These are phyloP conservation scores for Trichosurus vulpecula DNA, from an alignment of 2,797 vertebrate species.

Conservation along the genomic window DNA sequence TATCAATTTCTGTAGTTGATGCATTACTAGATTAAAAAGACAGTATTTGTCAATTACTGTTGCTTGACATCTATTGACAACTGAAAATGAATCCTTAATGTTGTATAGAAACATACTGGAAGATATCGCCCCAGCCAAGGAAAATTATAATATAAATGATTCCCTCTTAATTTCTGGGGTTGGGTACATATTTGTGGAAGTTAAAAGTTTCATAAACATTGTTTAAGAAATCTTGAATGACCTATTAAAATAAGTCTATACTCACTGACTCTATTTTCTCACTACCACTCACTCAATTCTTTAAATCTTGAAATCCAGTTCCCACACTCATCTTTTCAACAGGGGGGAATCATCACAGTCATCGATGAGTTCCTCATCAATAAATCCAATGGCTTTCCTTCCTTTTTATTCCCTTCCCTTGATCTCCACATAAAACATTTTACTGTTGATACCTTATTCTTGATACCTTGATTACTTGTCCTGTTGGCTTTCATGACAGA, in stretches of 20 bases:
- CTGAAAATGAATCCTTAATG: constrained; percentile 28
- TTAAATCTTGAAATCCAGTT: background rate
- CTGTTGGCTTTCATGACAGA: background rate
- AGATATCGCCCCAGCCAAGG: background rate
- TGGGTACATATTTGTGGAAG: background rate
- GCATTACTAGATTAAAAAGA: constrained; percentile 10
- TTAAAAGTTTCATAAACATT: background rate
- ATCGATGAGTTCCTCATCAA: background rate
- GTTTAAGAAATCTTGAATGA: background rate
- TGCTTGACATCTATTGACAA: constrained; percentile 9
- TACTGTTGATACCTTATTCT: background rate
- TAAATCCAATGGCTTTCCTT: background rate
- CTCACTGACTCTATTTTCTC: background rate
- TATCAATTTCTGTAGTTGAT: background rate
- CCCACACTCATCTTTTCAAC: background rate
- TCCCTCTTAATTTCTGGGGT: background rate
- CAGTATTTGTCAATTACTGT: background rate
- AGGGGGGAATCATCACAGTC: background rate
- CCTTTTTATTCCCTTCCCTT: background rate
- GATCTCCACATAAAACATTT: background rate
- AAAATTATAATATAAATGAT: background rate
- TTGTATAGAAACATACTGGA: constrained; percentile 27
- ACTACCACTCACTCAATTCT: background rate
- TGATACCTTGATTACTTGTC: background rate
- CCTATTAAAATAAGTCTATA: background rate